Conservation (phyloP, 1,140 invertebrate species). For the Drosophila yakuba region DNA sequence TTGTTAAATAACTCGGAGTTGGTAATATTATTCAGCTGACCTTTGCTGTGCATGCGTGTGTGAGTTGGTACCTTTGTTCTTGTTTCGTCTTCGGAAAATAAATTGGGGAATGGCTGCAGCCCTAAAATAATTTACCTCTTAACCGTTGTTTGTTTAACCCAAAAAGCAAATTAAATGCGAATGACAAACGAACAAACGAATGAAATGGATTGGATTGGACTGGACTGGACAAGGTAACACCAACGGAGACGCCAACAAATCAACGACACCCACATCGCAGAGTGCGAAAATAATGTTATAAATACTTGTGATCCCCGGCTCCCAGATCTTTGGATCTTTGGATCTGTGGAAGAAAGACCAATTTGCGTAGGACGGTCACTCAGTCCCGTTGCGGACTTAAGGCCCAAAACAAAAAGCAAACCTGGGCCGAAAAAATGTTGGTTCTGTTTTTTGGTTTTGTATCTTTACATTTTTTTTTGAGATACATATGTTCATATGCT, state of each 20-base stretch:
- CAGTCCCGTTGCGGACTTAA: conserved; percentile 58
- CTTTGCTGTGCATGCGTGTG: conserved; percentile 10
- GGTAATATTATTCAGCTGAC: not conserved
- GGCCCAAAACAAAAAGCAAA: conserved; percentile 37
- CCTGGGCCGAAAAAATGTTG: conserved; percentile 31
- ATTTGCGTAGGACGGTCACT: conserved; percentile 66
- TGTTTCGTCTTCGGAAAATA: conserved; percentile 31
- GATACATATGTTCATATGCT: conserved; percentile 78
- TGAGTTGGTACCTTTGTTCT: conserved; percentile 34
- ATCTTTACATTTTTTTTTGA: conserved; percentile 46
- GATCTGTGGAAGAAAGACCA: conserved; percentile 28
- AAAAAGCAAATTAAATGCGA: conserved; percentile 58
- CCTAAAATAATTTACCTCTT: conserved; percentile 60
- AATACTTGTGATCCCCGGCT: conserved; percentile 65
- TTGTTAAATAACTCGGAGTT: not conserved
- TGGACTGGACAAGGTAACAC: conserved; percentile 33
- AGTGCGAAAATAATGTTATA: conserved; percentile 81
- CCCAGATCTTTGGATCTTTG: conserved; percentile 24
- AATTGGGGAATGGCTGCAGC: conserved; percentile 46
- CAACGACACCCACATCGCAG: conserved; percentile 38
- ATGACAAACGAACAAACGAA: conserved; percentile 55
- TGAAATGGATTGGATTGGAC: conserved; percentile 9
- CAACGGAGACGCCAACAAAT: conserved; percentile 49
- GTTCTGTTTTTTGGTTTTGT: conserved; percentile 36
- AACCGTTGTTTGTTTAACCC: conserved; percentile 56